Evolutionary conservation across 2,113 vertebrate species (phyloP).

Genomic region (Heterochromis multidens): DNA sequence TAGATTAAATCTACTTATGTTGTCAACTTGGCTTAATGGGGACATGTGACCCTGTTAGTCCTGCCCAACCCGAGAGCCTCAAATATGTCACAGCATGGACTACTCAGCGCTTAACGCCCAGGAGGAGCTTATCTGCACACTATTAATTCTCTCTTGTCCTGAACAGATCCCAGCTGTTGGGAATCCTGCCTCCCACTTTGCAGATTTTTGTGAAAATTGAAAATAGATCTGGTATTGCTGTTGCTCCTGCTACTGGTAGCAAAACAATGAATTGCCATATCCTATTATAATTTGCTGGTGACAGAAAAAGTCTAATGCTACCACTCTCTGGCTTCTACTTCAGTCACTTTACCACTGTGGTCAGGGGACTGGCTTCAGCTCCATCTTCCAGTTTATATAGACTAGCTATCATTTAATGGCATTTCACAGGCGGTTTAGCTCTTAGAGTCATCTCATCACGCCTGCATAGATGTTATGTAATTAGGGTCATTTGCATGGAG

Average conservation of each 20-base stretch:
- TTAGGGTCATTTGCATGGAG: not conserved
- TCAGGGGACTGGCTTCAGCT: not conserved
- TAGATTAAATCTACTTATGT: conserved; percentile 55
- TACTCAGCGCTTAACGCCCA: conserved; percentile 34
- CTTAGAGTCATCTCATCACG: not conserved
- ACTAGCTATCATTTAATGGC: conserved; percentile 6
- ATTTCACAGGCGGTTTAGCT: not conserved
- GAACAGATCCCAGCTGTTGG: conserved; percentile 28
- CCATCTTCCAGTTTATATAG: conserved; percentile 9
- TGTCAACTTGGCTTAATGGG: conserved; percentile 47
- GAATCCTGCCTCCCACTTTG: conserved; percentile 1
- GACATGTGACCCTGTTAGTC: conserved; percentile 51
- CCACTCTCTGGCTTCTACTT: not conserved
- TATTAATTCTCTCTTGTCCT: conserved; percentile 58
- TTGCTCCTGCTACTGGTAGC: not conserved
- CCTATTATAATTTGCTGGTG: not conserved
- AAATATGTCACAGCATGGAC: conserved; percentile 33
- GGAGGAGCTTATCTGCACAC: conserved; percentile 56
- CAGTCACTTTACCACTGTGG: not conserved
- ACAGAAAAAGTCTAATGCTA: not conserved
- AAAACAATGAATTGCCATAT: not conserved
- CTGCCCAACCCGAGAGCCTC: conserved; percentile 24
- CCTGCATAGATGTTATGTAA: not conserved
- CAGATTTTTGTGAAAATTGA: not conserved
- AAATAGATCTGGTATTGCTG: not conserved